Conservation (phyloP, 2,113 vertebrate species). For the Columba janthina region DNA sequence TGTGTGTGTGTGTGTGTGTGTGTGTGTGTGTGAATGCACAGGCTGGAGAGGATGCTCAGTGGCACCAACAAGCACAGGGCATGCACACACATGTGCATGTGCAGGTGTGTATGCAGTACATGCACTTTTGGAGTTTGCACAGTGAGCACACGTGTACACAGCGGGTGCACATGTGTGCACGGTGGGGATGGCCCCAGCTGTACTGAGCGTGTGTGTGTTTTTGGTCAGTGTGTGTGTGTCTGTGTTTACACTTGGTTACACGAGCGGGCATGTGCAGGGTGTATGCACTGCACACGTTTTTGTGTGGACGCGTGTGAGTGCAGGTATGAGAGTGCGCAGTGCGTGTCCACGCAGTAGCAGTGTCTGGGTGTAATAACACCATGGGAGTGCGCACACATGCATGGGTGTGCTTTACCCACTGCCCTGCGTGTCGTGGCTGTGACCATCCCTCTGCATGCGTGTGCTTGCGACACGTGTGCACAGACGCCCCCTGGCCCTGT, state of each 20-base stretch:
- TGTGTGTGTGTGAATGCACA: background rate
- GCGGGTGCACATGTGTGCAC: background rate
- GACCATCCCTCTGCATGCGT: background rate
- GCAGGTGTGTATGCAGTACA: accelerated
- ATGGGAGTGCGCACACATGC: accelerated
- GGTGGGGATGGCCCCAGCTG: too few relatives aligned
- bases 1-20: background rate
- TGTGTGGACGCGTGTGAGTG: accelerated
- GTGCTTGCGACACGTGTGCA: accelerated
- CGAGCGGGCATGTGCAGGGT: accelerated
- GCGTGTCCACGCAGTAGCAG: accelerated
- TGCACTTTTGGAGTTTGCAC: too few relatives aligned
- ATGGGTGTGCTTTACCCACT: accelerated
- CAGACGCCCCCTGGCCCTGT: accelerated
- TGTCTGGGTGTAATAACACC: accelerated
- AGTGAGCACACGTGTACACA: too few relatives aligned
- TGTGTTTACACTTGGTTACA: background rate
- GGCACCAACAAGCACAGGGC: too few relatives aligned
- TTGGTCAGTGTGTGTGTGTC: too few relatives aligned
- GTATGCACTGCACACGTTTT: too few relatives aligned
- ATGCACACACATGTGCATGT: accelerated
- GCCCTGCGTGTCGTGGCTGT: background rate
- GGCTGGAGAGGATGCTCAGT: background rate
- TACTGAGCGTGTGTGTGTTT: too few relatives aligned
- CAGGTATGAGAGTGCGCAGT: background rate